Evolutionary conservation across 2,888 invertebrate genomes (phyloP).

Genomic region (Zeuzera pyrina): DNA sequence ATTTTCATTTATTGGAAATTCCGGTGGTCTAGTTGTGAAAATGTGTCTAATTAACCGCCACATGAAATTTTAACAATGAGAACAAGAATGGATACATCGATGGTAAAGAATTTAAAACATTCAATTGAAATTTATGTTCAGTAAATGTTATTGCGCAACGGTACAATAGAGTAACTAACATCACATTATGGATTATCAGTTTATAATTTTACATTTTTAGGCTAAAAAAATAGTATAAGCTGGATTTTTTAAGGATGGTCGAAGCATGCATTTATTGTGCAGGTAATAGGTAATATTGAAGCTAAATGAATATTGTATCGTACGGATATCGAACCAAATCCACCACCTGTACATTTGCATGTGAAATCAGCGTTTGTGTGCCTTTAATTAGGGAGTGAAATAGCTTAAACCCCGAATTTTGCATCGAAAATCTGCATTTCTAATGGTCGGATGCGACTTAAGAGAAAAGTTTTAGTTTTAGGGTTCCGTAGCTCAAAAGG

Average conservation of each 20-base stretch:
- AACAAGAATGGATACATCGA: too few relatives aligned
- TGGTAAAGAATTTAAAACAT: too few relatives aligned
- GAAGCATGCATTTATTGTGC: too few relatives aligned
- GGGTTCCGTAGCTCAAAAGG: too few relatives aligned
- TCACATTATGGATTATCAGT: neutral
- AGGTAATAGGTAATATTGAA: too few relatives aligned
- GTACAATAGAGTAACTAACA: neutral
- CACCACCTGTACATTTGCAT: constrained; percentile 45
- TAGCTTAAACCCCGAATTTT: constrained; percentile 16
- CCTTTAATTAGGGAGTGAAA: constrained; percentile 38
- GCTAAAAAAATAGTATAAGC: too few relatives aligned
- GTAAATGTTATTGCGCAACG: neutral
- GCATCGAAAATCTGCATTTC: constrained; percentile 20
- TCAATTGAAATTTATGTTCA: neutral
- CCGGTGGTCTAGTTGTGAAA: too few relatives aligned
- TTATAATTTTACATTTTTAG: too few relatives aligned
- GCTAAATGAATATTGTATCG: constrained; percentile 15
- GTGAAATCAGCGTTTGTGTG: constrained; percentile 35
- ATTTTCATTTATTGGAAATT: too few relatives aligned
- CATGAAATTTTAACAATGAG: too few relatives aligned
- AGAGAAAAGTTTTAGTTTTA: neutral
- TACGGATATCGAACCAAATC: constrained; percentile 13
- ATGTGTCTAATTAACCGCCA: too few relatives aligned
- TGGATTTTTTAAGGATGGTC: too few relatives aligned
- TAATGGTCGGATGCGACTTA: constrained; percentile 30